Evolutionary conservation across 1,140 invertebrate genomes (phyloP).

Genomic region (Eubasilissa regina): DNA sequence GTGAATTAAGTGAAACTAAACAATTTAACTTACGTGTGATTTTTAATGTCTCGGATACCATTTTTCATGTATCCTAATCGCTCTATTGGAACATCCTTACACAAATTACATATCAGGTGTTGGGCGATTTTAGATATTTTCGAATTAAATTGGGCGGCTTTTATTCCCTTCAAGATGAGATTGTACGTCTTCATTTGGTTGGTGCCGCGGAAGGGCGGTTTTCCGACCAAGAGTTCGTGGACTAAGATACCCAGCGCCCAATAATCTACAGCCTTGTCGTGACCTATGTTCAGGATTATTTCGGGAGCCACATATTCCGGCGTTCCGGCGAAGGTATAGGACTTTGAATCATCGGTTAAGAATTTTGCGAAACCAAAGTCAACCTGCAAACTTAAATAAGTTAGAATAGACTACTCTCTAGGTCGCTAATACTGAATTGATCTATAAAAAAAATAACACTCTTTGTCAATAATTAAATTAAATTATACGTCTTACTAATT

Average conservation of each 20-base stretch:
- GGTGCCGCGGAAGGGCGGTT: constrained; percentile 93
- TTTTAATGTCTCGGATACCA: constrained; percentile 93
- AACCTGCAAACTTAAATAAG: too few species aligned
- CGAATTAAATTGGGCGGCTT: constrained; percentile 87
- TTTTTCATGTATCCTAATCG: constrained; percentile 93
- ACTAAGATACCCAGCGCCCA: constrained; percentile 96
- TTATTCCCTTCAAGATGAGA: constrained; percentile 93
- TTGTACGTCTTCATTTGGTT: constrained; percentile 98
- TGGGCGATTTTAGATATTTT: constrained; percentile 85
- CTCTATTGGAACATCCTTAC: constrained; percentile 91
- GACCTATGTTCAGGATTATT: constrained; percentile 95
- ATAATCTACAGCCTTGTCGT: constrained; percentile 94
- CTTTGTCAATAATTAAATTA: too few species aligned
- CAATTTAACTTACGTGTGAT: constrained; percentile 83
- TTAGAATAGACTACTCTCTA: too few species aligned
- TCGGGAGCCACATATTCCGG: constrained; percentile 94
- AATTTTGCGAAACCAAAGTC: constrained; percentile 99
- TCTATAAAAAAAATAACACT: too few species aligned
- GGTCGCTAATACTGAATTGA: too few species aligned
- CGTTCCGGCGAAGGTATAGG: constrained; percentile 98
- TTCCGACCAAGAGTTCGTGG: constrained; percentile 93
- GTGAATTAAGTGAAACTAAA: too few species aligned
- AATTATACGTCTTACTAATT: too few species aligned
- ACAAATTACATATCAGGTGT: constrained; percentile 90
- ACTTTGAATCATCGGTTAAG: constrained; percentile 84